phyloP scores from a whole-genome alignment of 2,113 vertebrate genomes.

The Campylomormyrus tamandua region DNA sequence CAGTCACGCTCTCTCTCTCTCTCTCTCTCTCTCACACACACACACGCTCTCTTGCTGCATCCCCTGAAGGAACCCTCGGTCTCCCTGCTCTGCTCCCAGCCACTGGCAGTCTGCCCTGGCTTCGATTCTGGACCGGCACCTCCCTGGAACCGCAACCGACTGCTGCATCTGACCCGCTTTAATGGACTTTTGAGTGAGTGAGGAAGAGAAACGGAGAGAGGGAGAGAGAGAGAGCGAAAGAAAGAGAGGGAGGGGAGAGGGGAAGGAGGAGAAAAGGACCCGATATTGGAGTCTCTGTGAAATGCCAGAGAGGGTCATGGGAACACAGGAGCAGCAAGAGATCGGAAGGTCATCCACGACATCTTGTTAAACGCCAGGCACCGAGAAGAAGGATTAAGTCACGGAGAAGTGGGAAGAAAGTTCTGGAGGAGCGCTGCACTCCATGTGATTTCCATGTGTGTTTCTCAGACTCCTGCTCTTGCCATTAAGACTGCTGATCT shows the following conservation, averaged over 20 bases:
- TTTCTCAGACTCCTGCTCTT: neutral
- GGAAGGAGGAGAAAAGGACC: neutral
- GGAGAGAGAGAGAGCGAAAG: slow-evolving; percentile 6
- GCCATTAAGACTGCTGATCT: neutral
- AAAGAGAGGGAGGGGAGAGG: neutral
- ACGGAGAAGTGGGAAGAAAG: neutral
- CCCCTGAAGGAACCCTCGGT: neutral
- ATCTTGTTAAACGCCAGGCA: neutral
- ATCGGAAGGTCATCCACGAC: neutral
- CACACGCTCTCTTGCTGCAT: neutral
- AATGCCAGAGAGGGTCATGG: neutral
- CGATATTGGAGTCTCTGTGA: neutral
- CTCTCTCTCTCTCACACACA: neutral
- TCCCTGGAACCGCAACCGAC: slow-evolving; percentile 18
- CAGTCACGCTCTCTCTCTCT: neutral
- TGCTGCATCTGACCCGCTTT: slow-evolving; percentile 24
- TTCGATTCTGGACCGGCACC: slow-evolving; percentile 7
- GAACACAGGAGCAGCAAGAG: neutral
- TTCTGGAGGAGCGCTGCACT: neutral
- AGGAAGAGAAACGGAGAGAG: slow-evolving; percentile 19
- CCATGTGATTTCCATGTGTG: neutral
- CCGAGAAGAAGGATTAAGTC: neutral
- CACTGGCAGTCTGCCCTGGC: neutral
- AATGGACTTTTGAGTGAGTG: slow-evolving; percentile 7
- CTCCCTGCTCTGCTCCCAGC: neutral